Conservation (phyloP, 1,140 invertebrate genomes). For the Tetramorium simillimum region DNA sequence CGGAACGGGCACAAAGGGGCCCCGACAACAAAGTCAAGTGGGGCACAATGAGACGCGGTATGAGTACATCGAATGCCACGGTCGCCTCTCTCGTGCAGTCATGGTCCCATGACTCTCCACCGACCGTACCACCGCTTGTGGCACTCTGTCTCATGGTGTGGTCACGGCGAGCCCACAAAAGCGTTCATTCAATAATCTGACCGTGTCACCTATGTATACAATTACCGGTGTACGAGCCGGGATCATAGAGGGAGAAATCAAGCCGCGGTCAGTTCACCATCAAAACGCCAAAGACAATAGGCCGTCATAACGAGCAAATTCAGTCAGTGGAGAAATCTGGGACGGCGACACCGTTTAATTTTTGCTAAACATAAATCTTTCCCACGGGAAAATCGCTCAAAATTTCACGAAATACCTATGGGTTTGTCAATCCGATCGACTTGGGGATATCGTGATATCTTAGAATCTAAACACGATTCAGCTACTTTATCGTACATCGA, state of each 20-base stretch:
- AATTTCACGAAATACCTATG: neutral
- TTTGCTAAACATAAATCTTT: slow-evolving; percentile 16
- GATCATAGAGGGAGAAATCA: slow-evolving; percentile 40
- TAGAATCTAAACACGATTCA: neutral
- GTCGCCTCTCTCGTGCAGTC: slow-evolving; percentile 67
- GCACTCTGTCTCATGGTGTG: slow-evolving; percentile 69
- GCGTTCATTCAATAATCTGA: slow-evolving; percentile 73
- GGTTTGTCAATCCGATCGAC: neutral
- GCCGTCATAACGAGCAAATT: slow-evolving; percentile 50
- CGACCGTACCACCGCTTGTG: slow-evolving; percentile 60
- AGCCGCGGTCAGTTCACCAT: slow-evolving; percentile 48
- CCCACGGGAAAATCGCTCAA: neutral
- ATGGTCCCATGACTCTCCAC: slow-evolving; percentile 72
- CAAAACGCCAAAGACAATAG: slow-evolving; percentile 54
- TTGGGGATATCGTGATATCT: neutral
- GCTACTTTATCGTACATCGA: neutral
- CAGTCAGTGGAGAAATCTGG: slow-evolving; percentile 16
- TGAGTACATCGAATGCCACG: slow-evolving; percentile 82
- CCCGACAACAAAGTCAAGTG: slow-evolving; percentile 84
- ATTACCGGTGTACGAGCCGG: slow-evolving; percentile 37
- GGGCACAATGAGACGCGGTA: slow-evolving; percentile 83
- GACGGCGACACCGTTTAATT: neutral
- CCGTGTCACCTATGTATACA: slow-evolving; percentile 73
- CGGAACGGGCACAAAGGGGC: slow-evolving; percentile 77
- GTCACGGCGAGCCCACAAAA: slow-evolving; percentile 67